These are phyloP conservation scores for Enteromius paludinosus DNA, from an alignment of 2,797 vertebrate genomes.

Conservation along the genomic window DNA sequence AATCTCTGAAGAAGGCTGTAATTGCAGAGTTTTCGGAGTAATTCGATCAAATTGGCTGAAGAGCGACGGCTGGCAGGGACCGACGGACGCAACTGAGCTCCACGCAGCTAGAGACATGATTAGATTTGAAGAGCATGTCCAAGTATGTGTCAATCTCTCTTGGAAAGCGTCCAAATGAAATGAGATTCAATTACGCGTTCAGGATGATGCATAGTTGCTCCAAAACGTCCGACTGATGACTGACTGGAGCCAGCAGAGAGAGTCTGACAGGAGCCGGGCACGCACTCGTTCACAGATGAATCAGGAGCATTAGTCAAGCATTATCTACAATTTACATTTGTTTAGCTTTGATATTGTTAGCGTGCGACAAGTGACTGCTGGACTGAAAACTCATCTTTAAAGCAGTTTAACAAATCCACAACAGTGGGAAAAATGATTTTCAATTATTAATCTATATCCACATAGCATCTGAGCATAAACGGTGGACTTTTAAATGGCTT, in stretches of 20 bases:
- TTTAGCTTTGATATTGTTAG: neutral
- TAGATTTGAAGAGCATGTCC: slow-evolving; percentile 34
- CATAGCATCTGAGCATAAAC: neutral
- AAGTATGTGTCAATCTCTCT: slow-evolving; percentile 36
- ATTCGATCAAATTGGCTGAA: slow-evolving; percentile 37
- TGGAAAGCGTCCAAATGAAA: slow-evolving; percentile 22
- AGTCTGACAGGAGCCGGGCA: neutral
- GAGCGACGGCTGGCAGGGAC: slow-evolving; percentile 5
- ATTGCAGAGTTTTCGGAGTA: slow-evolving; percentile 28
- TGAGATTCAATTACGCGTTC: neutral
- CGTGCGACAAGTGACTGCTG: neutral
- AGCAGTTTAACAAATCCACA: neutral
- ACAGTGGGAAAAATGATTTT: neutral
- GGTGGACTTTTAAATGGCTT: neutral
- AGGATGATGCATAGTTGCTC: slow-evolving; percentile 1
- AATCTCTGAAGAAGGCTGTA: slow-evolving; percentile 24
- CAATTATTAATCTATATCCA: neutral
- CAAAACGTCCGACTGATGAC: slow-evolving; percentile 3
- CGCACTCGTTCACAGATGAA: neutral
- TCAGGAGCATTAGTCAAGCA: neutral
- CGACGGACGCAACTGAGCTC: neutral
- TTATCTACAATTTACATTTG: neutral
- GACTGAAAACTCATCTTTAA: neutral
- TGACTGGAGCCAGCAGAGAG: slow-evolving; percentile 3
- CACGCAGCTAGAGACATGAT: slow-evolving; percentile 40